Percentiles rank a stretch among this genome's conserved stretches.
These are phyloP conservation scores for Australoheros scitulus DNA, from an alignment of 2,113 vertebrate species.

Conservation along the genomic window DNA sequence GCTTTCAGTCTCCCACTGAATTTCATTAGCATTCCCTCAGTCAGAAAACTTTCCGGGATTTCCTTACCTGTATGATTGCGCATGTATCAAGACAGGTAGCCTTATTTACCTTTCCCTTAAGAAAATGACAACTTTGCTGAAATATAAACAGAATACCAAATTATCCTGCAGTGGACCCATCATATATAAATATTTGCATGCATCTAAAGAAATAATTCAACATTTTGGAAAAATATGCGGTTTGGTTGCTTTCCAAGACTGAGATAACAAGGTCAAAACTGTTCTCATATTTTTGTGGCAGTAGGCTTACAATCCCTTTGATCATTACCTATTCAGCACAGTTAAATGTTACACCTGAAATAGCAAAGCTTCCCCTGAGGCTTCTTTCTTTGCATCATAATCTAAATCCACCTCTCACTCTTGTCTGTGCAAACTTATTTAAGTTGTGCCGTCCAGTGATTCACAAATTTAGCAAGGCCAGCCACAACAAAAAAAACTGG, in stretches of 20 bases:
- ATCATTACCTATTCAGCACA: not conserved
- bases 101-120: not conserved
- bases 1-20: too few relatives aligned
- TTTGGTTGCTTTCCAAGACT: not conserved
- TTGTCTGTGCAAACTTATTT: not conserved
- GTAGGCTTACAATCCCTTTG: not conserved
- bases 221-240: not conserved
- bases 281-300: not conserved
- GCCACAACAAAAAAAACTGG: not conserved
- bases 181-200: not conserved
- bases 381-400: slow-evolving; percentile 10
- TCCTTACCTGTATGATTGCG: too few relatives aligned
- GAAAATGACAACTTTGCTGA: not conserved
- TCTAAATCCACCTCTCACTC: slow-evolving; percentile 3
- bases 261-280: not conserved
- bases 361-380: not conserved
- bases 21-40: too few relatives aligned
- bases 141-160: not conserved
- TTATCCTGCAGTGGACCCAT: not conserved
- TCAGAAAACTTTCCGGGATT: too few relatives aligned
- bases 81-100: too few relatives aligned
- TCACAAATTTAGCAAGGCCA: not conserved
- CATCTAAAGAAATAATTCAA: not conserved
- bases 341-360: slow-evolving; percentile 12
- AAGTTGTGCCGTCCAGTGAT: not conserved